phyloP scores from a whole-genome alignment of 2,888 invertebrate genomes.

The Cosmia pyralina region DNA sequence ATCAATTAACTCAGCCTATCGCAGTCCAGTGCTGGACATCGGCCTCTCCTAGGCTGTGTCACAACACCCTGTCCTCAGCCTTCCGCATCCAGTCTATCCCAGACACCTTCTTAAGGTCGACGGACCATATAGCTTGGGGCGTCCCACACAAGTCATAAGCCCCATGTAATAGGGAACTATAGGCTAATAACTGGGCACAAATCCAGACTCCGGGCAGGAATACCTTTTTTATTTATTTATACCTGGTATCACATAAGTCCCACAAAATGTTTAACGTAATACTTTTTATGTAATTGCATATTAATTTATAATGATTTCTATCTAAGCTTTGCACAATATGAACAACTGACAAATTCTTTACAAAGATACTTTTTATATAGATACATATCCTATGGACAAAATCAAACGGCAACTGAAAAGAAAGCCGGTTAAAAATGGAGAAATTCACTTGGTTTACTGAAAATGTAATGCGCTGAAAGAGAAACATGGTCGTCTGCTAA shows the following conservation, averaged over 20 bases:
- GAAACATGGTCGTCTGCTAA: not conserved
- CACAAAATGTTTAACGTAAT: not conserved
- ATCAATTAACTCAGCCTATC: no score
- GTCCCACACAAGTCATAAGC: no score
- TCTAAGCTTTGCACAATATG: not conserved
- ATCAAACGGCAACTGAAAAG: not conserved
- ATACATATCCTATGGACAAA: not conserved
- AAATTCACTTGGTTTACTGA: not conserved
- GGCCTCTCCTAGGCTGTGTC: no score
- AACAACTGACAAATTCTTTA: no score
- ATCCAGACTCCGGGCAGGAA: no score
- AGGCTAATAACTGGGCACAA: not conserved
- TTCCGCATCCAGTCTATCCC: no score
- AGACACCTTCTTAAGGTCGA: no score
- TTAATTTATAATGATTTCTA: not conserved
- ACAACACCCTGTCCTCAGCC: no score
- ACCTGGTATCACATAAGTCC: not conserved
- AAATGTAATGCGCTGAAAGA: conserved; percentile 1
- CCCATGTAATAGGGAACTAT: not conserved
- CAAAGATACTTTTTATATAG: no score
- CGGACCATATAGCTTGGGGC: no score
- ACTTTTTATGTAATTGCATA: not conserved
- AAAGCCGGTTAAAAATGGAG: not conserved
- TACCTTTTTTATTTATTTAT: not conserved
- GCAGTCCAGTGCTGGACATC: no score